Conservation (phyloP, 92 coral and sea anemone species). For the Porites rus region DNA sequence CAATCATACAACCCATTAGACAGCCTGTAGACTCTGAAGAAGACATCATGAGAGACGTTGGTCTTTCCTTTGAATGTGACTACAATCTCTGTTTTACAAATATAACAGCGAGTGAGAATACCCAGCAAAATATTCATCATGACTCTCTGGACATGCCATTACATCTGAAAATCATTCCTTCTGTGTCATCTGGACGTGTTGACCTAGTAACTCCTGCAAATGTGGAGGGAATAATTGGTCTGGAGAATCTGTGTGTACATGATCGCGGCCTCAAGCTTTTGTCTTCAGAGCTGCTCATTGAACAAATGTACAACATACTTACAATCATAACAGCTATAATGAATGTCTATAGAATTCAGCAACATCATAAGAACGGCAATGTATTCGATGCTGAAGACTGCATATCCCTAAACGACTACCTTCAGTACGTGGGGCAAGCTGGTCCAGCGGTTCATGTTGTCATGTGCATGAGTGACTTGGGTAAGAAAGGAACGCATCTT, state of each 20-base stretch:
- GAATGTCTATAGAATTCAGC: constrained; percentile 40
- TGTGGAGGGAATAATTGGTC: constrained; percentile 36
- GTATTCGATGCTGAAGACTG: neutral
- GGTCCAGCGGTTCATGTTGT: constrained; percentile 72
- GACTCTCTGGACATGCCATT: constrained; percentile 16
- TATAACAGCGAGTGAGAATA: constrained; percentile 50
- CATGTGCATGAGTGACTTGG: constrained; percentile 40
- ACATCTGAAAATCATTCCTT: constrained; percentile 41
- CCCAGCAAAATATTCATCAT: neutral
- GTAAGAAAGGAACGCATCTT: constrained; percentile 30
- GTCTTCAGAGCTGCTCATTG: constrained; percentile 62
- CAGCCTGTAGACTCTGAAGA: constrained; percentile 31
- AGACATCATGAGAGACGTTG: constrained; percentile 35
- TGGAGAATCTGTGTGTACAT: constrained; percentile 21
- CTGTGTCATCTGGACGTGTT: constrained; percentile 31
- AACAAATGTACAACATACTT: constrained; percentile 51
- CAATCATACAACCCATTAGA: constrained; percentile 41
- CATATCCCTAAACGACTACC: constrained; percentile 20
- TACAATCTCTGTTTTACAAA: constrained; percentile 63
- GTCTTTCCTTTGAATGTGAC: constrained; percentile 56
- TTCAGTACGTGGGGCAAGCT: constrained; percentile 65
- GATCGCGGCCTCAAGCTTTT: constrained; percentile 17
- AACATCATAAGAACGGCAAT: constrained; percentile 10
- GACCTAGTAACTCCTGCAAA: constrained; percentile 32
- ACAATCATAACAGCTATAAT: constrained; percentile 52